Evolutionary conservation across 2,888 invertebrate genomes (phyloP), one percentile per base, ranked within the genome.

Genomic region (Tetheella fluctuosa): DNA sequence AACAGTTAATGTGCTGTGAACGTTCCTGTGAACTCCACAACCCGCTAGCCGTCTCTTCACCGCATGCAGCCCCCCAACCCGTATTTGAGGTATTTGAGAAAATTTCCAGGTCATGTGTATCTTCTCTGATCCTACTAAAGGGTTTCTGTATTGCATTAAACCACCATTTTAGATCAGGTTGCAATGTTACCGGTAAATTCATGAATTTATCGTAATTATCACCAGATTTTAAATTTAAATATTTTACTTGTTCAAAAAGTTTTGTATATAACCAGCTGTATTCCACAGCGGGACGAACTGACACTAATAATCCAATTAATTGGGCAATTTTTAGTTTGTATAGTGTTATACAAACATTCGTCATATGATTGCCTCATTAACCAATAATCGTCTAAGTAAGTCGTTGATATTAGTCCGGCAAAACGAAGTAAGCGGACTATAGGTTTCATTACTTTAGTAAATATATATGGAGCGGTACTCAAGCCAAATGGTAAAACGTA

Each of bases 231-330:
- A 59, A 34, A 54, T 62, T 69, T 12, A 74, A 52, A 48, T 59
- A 69, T 62, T 70, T 71, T 10, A 56, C 17, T 0, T 66, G 53
- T 63, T 76, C 76, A 10, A 76, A 30, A 0, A 60, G 12, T 62
- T 79, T 80, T 1, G 76, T 75, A n/a, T 78, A 71, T 15, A 78
- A 62, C 70, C 69, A 74, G 4, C 76, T 72, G 59, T 79, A 79
- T 58, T 74, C 69, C 10, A 76, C 64, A 1, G 73, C 79, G 17
- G 77, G 79, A 53, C 77, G 79, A 54, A 67, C 65, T 0, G 79
- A 64, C 2, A 67, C 63, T 52, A 80, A 60, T 25, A 65, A 59
- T 1, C 74, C 74, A 20, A 73, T 7, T 0, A 74, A 25, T 12
- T 63, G 60, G 1, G 77, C 67, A 42, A 71, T 34, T 12, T 8